Base-by-base conservation (phyloP, 2,888 invertebrate genomes). In the Hipparchia sbordonii region DNA sequence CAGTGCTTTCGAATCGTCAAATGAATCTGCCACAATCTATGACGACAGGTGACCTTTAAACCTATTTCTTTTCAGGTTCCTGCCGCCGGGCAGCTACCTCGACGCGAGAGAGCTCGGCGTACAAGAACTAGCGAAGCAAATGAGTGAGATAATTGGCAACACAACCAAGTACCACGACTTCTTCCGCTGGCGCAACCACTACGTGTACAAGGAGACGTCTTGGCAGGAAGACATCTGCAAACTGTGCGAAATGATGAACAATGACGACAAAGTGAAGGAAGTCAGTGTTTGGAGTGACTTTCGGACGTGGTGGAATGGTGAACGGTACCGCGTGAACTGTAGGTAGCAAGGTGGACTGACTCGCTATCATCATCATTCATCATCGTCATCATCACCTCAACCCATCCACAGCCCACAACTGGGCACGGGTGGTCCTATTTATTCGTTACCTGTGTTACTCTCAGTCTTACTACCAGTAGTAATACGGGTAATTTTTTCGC, bases 101-200 rank as follows among this genome's bases (percentile, higher is more conserved):
- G 74, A 84, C 73, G 85, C 82, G 0, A 77, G 75, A 39, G 76
- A 79, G 13, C 71, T 81, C 3, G 79, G 79, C 7, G 78, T 82
- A 3, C 39, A 61, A 23, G 74, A 73, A 12, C 74, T 84, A 33
- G 82, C 83, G 0, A 71, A 72, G 13, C 68, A 72, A 6, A 83
- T 84, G 77, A 69, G 78, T 63, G 76, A 76, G 2, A 74, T 84
- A n/a, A 78, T 79, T 3, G 75, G 72, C 6, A 77, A 82, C 67
- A 73, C 72, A 7, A 75, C 77, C 2, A 66, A 61, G 8, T 83
- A 81, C 76, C 69, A 80, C 67, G 78, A 82, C 12, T 83, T 77
- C 74, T 83, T 83, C 71, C 72, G 78, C 8, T 85, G 84, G 84
- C 75, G 77, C 33, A 83, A 81, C 73, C 82, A 82, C 62, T 82